Evolutionary conservation across 2,797 vertebrate genomes (phyloP).

Genomic region (Melanotaenia trifasciata): DNA sequence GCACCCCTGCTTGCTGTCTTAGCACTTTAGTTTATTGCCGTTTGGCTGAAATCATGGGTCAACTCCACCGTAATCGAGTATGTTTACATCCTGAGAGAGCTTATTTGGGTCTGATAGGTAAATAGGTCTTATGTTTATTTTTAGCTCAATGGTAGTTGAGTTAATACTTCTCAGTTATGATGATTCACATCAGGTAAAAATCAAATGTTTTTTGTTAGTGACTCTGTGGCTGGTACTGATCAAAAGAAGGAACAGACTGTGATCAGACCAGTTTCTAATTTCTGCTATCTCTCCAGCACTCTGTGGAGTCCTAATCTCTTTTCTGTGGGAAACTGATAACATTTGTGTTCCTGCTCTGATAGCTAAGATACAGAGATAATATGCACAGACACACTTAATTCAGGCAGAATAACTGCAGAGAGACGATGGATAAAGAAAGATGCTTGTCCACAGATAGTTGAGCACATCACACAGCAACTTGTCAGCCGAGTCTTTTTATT

Average conservation of each 20-base stretch:
- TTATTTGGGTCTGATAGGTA: neutral
- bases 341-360: conserved; percentile 15
- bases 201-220: neutral
- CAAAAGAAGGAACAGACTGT: conserved; percentile 26
- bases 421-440: neutral
- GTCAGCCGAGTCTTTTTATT: neutral
- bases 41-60: conserved; percentile 25
- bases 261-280: conserved; percentile 19
- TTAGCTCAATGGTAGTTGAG: conserved; percentile 2
- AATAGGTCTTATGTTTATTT: neutral
- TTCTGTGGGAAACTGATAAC: conserved; percentile 44
- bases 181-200: neutral
- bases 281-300: neutral
- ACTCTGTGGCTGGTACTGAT: conserved; percentile 21
- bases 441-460: neutral
- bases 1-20: conserved; percentile 31
- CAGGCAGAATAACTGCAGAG: conserved; percentile 9
- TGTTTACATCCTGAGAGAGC: neutral
- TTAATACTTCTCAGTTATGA: neutral
- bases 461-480: neutral
- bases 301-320: conserved; percentile 6
- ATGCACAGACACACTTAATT: conserved; percentile 20
- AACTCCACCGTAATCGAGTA: neutral
- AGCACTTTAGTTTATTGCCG: conserved; percentile 55
- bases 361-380: conserved; percentile 3